These are phyloP conservation scores for Pipistrellus kuhlii DNA, from an alignment of 2,797 vertebrate genomes.

Conservation along the genomic window DNA sequence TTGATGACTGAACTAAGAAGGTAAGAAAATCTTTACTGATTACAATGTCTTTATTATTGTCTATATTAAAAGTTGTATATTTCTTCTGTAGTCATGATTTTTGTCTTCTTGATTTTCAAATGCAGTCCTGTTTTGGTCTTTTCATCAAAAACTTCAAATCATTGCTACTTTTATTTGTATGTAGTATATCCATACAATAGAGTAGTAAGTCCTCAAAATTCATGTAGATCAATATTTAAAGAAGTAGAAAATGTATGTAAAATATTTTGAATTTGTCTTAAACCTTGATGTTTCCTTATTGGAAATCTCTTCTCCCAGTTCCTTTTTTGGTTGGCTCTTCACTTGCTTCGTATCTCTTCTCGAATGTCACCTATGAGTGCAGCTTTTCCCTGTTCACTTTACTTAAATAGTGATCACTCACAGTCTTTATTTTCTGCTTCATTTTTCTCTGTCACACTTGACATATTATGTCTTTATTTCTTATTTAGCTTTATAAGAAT, in stretches of 20 bases:
- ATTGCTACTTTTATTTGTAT: neutral
- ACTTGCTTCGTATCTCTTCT: neutral
- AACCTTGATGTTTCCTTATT: neutral
- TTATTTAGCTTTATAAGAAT: neutral
- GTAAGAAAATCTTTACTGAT: neutral
- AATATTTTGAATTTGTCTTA: neutral
- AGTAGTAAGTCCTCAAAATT: neutral
- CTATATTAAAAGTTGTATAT: neutral
- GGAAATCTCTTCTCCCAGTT: neutral
- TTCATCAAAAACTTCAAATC: neutral
- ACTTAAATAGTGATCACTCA: neutral
- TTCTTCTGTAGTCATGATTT: neutral
- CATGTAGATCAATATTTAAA: neutral
- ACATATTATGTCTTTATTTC: neutral
- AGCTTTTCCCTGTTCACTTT: neutral
- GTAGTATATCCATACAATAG: neutral
- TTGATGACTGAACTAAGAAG: neutral
- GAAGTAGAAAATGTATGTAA: neutral
- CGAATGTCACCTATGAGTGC: neutral
- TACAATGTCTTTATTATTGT: neutral
- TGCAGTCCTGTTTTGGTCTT: neutral
- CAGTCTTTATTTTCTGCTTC: neutral
- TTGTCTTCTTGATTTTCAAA: neutral
- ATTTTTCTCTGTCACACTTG: neutral
- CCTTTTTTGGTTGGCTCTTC: neutral